Evolutionary conservation across 2,797 vertebrate species (phyloP).

Genomic region (Tokudaia muenninki): DNA sequence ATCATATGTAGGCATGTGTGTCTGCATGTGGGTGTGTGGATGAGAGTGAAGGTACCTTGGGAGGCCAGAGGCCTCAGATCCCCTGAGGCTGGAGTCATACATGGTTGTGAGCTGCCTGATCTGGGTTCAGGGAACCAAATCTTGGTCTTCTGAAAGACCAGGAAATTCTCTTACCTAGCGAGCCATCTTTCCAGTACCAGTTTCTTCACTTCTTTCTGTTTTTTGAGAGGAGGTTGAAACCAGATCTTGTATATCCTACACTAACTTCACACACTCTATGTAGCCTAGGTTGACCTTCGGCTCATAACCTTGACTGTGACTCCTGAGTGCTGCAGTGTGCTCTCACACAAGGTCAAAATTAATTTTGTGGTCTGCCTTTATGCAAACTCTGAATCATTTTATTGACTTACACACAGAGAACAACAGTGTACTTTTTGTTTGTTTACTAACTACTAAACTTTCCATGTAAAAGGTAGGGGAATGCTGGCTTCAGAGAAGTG

Average conservation of each 20-base stretch:
- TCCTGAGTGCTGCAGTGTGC: not conserved
- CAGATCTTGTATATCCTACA: not conserved
- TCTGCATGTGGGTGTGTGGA: not conserved
- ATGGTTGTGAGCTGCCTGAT: not conserved
- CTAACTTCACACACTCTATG: not conserved
- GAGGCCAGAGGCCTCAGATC: not conserved
- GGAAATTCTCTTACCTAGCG: not conserved
- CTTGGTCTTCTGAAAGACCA: not conserved
- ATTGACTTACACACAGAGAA: conserved; percentile 86
- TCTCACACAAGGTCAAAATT: not conserved
- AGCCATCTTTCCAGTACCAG: not conserved
- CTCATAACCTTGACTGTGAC: not conserved
- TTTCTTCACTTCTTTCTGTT: not conserved
- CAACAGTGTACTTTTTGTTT: conserved; percentile 82
- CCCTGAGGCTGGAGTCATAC: not conserved
- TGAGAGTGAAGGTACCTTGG: not conserved
- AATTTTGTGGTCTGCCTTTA: conserved; percentile 79
- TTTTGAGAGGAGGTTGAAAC: not conserved
- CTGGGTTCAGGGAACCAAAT: not conserved
- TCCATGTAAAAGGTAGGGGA: conserved; percentile 64
- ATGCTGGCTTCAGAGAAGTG: conserved; percentile 63
- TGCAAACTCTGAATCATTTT: conserved; percentile 86
- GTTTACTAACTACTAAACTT: conserved; percentile 73
- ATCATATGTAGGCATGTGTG: not conserved
- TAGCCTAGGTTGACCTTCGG: not conserved